Base-by-base conservation (phyloP, 2,888 invertebrate genomes). In the Ceramica pisi region DNA sequence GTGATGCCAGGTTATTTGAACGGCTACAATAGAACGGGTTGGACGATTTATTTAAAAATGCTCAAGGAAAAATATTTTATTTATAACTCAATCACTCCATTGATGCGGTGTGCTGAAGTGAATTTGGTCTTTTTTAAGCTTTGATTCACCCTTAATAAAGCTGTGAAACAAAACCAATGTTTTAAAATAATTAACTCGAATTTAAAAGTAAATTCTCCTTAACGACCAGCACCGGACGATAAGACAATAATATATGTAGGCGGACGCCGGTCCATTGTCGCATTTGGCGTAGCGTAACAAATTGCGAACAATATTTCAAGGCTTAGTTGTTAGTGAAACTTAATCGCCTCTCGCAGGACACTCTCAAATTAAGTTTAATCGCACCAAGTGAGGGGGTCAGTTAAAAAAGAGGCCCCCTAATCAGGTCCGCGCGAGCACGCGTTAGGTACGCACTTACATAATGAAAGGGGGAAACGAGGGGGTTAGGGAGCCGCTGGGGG, bases 361-460 rank as follows among this genome's bases (percentile, higher is more conserved):
- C 90, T 92, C 90, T 93, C 92, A 94, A 95, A 94, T 95, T 94
- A 94, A 95, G 94, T 95, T 95, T 94, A 94, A 94, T 94, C 94
- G 94, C 91, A 91, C 91, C 92, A 92, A 93, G 93, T 92, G 91
- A 93, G 94, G 94, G 94, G 95, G 95, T 95, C 95, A 95, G 95
- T 96, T 95, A 95, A 95, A 95, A 96, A 95, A 95, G 94, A 94
- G 95, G 93, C 92, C 92, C 92, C 93, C 92, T 95, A 95, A 96
- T 96, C 95, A 95, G 95, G 95, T 94, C 94, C 94, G 93, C 93
- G 93, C 94, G 92, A 95, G 93, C 95, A 95, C 95, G 95, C 95
- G 95, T 96, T 95, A 90, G 90, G 90, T 90, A 95, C 95, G 95
- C 95, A 95, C 95, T 96, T 96, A 96, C 95, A 95, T 96, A 96